These are phyloP conservation scores for Margarornis squamiger DNA, from an alignment of 2,797 vertebrate species.

Conservation along the genomic window DNA sequence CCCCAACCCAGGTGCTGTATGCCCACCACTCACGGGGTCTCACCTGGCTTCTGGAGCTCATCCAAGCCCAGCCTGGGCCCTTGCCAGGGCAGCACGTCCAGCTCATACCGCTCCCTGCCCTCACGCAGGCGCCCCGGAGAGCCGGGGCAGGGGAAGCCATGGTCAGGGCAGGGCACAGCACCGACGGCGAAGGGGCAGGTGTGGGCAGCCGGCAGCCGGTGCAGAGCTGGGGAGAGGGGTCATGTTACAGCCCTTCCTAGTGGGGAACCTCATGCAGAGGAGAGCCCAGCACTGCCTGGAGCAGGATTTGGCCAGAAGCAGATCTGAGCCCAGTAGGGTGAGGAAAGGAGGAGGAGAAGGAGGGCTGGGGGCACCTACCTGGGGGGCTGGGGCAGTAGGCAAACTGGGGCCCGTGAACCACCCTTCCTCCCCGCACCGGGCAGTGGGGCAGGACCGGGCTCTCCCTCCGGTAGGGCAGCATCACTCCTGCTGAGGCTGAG, in stretches of 20 bases:
- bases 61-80: constrained; percentile 59
- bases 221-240: constrained; percentile 56
- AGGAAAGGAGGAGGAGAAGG: neutral
- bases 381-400: constrained; percentile 68
- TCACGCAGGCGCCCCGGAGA: constrained; percentile 77
- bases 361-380: constrained; percentile 49
- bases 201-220: constrained; percentile 67
- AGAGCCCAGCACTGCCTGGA: fast-evolving
- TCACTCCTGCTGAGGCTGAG: constrained; percentile 44
- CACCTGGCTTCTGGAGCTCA: constrained; percentile 77
- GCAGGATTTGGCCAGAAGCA: neutral
- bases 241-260: fast-evolving
- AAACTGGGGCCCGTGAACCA: constrained; percentile 55
- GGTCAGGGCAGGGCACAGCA: constrained; percentile 72
- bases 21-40: neutral
- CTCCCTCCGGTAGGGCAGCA: constrained; percentile 69
- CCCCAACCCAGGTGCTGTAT: neutral
- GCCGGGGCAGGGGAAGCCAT: constrained; percentile 75
- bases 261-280: neutral
- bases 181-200: constrained; percentile 65
- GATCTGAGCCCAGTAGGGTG: neutral
- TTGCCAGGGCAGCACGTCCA: constrained; percentile 58
- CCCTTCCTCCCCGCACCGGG: constrained; percentile 26
- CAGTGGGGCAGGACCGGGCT: constrained; percentile 55
- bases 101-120: constrained; percentile 71